Percentiles rank a stretch among this genome's conserved stretches.
Conservation (phyloP, 53 echinoderm and acorn worm species). For the Echinometra lucunter region DNA sequence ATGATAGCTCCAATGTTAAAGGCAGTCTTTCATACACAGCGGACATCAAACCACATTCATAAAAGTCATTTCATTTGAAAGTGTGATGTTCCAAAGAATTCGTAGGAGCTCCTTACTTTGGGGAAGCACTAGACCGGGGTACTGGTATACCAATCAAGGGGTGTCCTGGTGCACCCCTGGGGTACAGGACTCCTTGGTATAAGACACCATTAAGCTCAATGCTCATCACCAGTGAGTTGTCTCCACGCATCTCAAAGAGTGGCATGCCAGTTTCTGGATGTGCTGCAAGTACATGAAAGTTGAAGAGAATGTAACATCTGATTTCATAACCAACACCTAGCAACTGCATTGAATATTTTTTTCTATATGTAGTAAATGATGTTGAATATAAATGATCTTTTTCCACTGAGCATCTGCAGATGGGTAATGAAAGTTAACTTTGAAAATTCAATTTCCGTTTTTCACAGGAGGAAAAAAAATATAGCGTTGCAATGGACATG, state of each 20-base stretch:
- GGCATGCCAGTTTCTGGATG: constrained; percentile 91
- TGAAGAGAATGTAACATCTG: not conserved
- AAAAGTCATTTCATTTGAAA: constrained; percentile 5
- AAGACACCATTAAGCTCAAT: constrained; percentile 95
- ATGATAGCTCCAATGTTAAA: not conserved
- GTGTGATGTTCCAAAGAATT: not conserved
- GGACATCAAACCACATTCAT: not conserved
- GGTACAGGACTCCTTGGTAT: constrained; percentile 94
- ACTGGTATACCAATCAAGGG: constrained; percentile 67
- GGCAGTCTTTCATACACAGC: not conserved
- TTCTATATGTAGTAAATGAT: no score
- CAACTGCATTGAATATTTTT: no score
- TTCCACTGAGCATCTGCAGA: no score
- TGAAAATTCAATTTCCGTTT: not conserved
- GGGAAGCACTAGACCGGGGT: constrained; percentile 63
- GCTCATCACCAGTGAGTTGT: constrained; percentile 94
- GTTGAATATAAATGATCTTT: no score
- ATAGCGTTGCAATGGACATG: no score
- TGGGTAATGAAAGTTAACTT: not conserved
- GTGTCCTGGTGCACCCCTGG: constrained; percentile 80
- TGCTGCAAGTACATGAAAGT: constrained; percentile 62
- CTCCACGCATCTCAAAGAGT: constrained; percentile 89
- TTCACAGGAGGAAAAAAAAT: not conserved
- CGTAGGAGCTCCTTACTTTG: constrained; percentile 16
- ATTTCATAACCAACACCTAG: not conserved